Evolutionary conservation across 2,888 invertebrate species (phyloP), one percentile per base, ranked within the genome.

Genomic region (Lasius fuliginosus): DNA sequence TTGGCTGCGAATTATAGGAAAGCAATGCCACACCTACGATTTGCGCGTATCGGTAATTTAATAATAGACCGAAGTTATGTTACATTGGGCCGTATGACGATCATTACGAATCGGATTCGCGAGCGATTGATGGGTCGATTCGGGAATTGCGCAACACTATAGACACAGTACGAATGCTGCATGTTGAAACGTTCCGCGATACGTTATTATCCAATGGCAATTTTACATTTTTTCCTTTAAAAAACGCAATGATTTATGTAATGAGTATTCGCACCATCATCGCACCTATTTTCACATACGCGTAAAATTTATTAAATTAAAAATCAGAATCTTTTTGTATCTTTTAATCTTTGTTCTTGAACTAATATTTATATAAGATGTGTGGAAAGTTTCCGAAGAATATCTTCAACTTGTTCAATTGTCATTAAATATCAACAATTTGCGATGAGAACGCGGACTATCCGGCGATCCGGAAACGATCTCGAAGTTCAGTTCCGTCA

Each of bases 21-120:
- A 81, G 79, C 73, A 60, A 79, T 56, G 76, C 27, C 68, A 67
- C 68, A 27, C 77, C 58, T 69, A 58, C 42, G 58, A 58, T 4
- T 23, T 9, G 75, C 18, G 68, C 56, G 79, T 73, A 73, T 81
- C 60, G 60, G 23, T 81, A 81, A 81, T 81, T 81, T 81, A 81
- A 81, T 81, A 73, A 81, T 73, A 73, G 60, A 79, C 42, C 23
- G 33, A 27, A 36, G 46, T 75, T 73, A 40, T 40, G 62, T 53
- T 42, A 60, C 36, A 46, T 53, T 53, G 64, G 18, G 27, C 60
- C 36, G 60, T 42, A n/a, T 42, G 23, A 62, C 46, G 33, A 46
- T 73, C 42, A 36, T 73, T 62, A 81, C 73, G 33, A 53, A 46
- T 46, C 71, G 46, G 53, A 40, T 27, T 53, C 53, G 71, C 73